Evolutionary conservation across 2,888 invertebrate genomes (phyloP).

Genomic region (Esperia sulphurella): DNA sequence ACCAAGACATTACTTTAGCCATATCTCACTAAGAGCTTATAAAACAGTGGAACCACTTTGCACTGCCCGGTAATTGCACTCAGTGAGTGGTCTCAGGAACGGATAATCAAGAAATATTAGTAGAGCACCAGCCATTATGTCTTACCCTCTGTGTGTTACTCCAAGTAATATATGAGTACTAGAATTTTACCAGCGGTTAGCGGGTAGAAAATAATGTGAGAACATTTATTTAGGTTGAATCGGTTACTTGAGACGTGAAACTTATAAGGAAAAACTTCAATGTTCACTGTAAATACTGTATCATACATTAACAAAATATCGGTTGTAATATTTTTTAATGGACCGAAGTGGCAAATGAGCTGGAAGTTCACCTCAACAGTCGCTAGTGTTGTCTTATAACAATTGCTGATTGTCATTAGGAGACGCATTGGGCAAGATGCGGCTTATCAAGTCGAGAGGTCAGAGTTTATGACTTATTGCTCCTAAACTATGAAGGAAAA

Average conservation of each 20-base stretch:
- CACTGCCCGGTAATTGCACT: conserved; percentile 25
- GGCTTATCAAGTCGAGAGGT: too few relatives aligned
- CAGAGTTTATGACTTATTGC: too few relatives aligned
- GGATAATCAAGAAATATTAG: conserved; percentile 41
- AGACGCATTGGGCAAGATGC: too few relatives aligned
- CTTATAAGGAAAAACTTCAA: background rate
- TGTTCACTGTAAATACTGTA: background rate
- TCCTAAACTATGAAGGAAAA: too few relatives aligned
- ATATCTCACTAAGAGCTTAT: conserved; percentile 22
- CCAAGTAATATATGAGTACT: conserved; percentile 7
- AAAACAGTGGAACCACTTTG: conserved; percentile 19
- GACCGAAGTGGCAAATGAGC: too few relatives aligned
- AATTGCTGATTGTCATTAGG: too few relatives aligned
- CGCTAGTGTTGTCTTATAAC: too few relatives aligned
- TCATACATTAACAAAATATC: background rate
- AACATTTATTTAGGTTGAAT: background rate
- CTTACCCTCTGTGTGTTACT: conserved; percentile 9
- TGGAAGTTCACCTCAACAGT: too few relatives aligned
- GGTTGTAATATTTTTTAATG: too few relatives aligned
- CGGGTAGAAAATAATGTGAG: conserved; percentile 1
- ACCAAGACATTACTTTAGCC: conserved; percentile 1
- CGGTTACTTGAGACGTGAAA: background rate
- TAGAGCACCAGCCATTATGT: conserved; percentile 16
- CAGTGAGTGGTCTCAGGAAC: conserved; percentile 22
- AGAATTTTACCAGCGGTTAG: conserved; percentile 2